phyloP scores from a whole-genome alignment of 2,113 vertebrate species.

The Paraplagusia blochii region DNA sequence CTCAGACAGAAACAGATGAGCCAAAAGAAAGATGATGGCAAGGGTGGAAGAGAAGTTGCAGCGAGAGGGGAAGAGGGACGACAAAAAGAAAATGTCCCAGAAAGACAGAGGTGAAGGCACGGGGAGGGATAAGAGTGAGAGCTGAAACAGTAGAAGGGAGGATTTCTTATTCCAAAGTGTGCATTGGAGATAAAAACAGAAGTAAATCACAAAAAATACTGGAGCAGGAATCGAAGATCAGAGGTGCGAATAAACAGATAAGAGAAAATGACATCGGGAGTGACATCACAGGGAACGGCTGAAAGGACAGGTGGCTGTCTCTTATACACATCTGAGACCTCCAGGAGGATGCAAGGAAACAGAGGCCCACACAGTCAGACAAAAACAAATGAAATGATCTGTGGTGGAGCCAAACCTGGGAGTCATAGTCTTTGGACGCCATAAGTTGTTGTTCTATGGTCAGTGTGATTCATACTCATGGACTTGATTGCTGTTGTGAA shows the following conservation, averaged over 20 bases:
- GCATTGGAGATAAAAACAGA: background rate
- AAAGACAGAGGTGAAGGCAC: conserved; percentile 30
- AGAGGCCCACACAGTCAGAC: conserved; percentile 22
- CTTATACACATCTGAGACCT: too few relatives aligned
- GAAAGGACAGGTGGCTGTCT: conserved; percentile 14
- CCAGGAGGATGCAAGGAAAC: conserved; percentile 38
- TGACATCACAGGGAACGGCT: conserved; percentile 13
- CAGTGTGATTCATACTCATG: conserved; percentile 54
- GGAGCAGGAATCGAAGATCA: background rate
- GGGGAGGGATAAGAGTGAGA: conserved; percentile 15
- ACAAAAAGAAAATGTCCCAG: conserved; percentile 17
- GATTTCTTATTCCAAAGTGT: conserved; percentile 20
- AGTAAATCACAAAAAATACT: conserved; percentile 19
- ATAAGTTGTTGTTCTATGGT: conserved; percentile 12
- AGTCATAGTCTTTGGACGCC: conserved; percentile 33
- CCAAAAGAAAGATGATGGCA: conserved; percentile 45
- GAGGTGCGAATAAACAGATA: conserved; percentile 8
- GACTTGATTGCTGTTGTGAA: conserved; percentile 18
- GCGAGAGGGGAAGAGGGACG: conserved; percentile 20
- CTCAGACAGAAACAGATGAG: conserved; percentile 63
- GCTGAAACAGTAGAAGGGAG: conserved; percentile 12
- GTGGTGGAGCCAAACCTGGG: conserved; percentile 22
- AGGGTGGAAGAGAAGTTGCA: conserved; percentile 9
- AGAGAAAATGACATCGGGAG: background rate
- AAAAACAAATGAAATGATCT: conserved; percentile 21